These are phyloP conservation scores for Trematocara unimaculatum DNA, from an alignment of 2,113 vertebrate genomes.

Conservation along the genomic window DNA sequence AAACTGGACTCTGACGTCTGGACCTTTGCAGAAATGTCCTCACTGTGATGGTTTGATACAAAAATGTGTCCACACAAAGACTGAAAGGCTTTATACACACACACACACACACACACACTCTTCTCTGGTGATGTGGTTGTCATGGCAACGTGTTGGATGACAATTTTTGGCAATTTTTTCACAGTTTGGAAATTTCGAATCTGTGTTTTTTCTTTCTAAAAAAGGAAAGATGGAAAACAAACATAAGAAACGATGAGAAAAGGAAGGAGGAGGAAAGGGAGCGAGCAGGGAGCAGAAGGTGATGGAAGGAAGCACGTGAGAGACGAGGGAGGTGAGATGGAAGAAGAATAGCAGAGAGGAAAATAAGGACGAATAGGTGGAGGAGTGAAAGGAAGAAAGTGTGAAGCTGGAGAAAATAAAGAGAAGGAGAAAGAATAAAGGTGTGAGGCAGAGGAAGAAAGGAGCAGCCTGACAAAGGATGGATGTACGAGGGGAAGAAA, in stretches of 20 bases:
- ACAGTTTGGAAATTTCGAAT: not conserved
- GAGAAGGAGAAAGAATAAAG: not conserved
- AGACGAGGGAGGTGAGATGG: not conserved
- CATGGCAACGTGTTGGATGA: constrained; percentile 27
- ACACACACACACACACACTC: not conserved
- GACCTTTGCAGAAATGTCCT: not conserved
- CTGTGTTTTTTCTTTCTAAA: not conserved
- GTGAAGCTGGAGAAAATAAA: not conserved
- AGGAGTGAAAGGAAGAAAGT: not conserved
- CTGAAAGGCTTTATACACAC: not conserved
- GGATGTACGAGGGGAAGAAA: not conserved
- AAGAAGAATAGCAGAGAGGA: not conserved
- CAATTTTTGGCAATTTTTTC: constrained; percentile 8
- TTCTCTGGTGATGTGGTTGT: constrained; percentile 23
- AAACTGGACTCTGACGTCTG: not conserved
- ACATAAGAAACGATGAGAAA: not conserved
- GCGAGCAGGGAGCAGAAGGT: not conserved
- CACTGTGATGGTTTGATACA: not conserved
- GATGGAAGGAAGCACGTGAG: not conserved
- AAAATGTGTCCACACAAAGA: not conserved
- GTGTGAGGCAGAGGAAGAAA: not conserved
- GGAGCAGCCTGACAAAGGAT: not conserved
- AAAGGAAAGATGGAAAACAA: not conserved
- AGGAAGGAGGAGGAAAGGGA: not conserved
- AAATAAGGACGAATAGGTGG: not conserved